Evolutionary conservation across 2,113 vertebrate species (phyloP).

Genomic region (Notechis scutatus): DNA sequence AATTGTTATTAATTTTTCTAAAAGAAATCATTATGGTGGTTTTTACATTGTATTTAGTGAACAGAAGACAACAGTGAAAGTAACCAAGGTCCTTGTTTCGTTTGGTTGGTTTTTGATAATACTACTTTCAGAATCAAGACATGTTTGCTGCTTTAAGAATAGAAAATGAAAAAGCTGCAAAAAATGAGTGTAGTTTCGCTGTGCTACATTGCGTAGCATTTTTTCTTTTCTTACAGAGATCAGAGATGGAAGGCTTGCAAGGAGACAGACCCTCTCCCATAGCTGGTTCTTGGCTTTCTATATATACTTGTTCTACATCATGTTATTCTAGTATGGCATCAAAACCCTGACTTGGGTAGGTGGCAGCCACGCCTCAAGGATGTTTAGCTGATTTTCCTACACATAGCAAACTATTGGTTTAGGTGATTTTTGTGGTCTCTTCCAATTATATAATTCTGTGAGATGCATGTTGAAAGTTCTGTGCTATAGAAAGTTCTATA

Average conservation of each 20-base stretch:
- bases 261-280: background rate
- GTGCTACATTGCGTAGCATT: background rate
- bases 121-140: background rate
- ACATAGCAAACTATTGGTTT: background rate
- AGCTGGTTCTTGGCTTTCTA: background rate
- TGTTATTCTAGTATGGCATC: background rate
- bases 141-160: background rate
- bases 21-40: background rate
- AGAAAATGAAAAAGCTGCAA: background rate
- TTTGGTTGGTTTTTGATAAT: background rate
- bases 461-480: background rate
- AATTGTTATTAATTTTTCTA: background rate
- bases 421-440: background rate
- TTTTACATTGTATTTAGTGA: background rate
- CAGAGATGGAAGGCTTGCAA: background rate
- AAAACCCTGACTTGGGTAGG: background rate
- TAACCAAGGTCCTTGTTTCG: conserved; percentile 3
- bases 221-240: background rate
- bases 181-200: background rate
- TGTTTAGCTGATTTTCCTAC: background rate
- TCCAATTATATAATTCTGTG: background rate
- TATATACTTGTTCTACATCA: background rate
- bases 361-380: background rate
- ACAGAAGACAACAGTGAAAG: conserved; percentile 9
- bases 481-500: background rate